A percentile compares a stretch with the other conserved stretches of the same genome.
These are phyloP conservation scores for Rissa tridactyla DNA, from an alignment of 2,113 vertebrate species.

Conservation along the genomic window DNA sequence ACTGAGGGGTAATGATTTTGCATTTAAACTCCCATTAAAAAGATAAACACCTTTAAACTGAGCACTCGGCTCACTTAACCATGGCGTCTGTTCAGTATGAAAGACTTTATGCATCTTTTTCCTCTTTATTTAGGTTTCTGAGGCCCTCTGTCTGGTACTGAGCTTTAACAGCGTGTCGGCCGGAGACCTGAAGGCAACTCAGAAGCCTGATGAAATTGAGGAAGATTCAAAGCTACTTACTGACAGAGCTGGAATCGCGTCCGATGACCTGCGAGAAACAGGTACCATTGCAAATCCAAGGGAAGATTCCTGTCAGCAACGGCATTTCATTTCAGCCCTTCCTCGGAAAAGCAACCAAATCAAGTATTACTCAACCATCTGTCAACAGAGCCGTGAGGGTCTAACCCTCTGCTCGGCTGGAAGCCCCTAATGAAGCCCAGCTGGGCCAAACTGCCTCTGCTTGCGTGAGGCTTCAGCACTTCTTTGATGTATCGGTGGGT, in stretches of 20 bases:
- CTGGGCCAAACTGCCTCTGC: slow-evolving; percentile 13
- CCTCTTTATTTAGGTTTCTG: background rate
- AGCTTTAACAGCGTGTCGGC: background rate
- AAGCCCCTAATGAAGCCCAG: slow-evolving; percentile 23
- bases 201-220: background rate
- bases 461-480: background rate
- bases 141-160: background rate
- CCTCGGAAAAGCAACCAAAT: slow-evolving; percentile 13
- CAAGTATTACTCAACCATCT: slow-evolving; percentile 34
- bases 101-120: background rate
- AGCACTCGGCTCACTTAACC: background rate
- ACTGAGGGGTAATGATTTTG: background rate
- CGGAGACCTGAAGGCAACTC: background rate
- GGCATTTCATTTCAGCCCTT: background rate
- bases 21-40: background rate
- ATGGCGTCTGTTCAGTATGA: background rate
- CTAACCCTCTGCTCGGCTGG: background rate
- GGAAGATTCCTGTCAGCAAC: slow-evolving; percentile 41
- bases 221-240: background rate
- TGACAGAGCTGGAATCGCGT: background rate
- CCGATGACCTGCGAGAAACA: background rate
- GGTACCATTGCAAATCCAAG: slow-evolving; percentile 1
- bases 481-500: background rate
- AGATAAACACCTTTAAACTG: background rate
- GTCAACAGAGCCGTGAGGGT: slow-evolving; percentile 15